These are phyloP conservation scores for Piscicola geometra DNA, from an alignment of 2,888 invertebrate genomes.

Conservation along the genomic window DNA sequence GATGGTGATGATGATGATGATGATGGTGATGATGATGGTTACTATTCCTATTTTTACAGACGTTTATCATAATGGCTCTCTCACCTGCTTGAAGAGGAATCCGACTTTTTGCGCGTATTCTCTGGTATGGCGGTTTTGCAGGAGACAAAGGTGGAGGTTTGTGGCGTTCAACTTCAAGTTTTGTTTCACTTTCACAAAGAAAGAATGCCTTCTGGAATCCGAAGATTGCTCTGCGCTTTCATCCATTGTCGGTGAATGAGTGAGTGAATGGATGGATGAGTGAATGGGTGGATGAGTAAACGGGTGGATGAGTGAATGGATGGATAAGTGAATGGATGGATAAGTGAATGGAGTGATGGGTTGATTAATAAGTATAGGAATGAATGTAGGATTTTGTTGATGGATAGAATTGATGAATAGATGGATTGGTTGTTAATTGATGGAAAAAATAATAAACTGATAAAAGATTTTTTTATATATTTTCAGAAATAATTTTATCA, in stretches of 20 bases:
- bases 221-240: not conserved
- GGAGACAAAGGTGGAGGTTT: not conserved
- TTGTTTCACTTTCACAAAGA: constrained; percentile 16
- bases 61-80: constrained; percentile 1
- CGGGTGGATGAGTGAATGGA: not conserved
- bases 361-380: not conserved
- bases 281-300: constrained; percentile 1
- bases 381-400: not conserved
- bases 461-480: too few species aligned
- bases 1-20: constrained; percentile 33
- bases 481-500: too few species aligned
- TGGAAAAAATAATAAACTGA: too few species aligned
- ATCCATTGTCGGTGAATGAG: not conserved
- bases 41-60: too few species aligned
- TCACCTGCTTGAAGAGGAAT: constrained; percentile 3
- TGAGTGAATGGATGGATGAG: not conserved
- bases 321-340: not conserved
- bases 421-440: constrained; percentile 8
- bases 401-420: constrained; percentile 10
- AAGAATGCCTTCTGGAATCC: not conserved
- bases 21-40: constrained; percentile 30
- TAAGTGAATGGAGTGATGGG: not conserved
- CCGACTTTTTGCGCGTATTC: not conserved
- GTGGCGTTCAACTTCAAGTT: not conserved
- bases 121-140: not conserved